These are phyloP conservation scores for Ictidomys tridecemlineatus DNA, from an alignment of 2,113 vertebrate genomes.

Conservation along the genomic window DNA sequence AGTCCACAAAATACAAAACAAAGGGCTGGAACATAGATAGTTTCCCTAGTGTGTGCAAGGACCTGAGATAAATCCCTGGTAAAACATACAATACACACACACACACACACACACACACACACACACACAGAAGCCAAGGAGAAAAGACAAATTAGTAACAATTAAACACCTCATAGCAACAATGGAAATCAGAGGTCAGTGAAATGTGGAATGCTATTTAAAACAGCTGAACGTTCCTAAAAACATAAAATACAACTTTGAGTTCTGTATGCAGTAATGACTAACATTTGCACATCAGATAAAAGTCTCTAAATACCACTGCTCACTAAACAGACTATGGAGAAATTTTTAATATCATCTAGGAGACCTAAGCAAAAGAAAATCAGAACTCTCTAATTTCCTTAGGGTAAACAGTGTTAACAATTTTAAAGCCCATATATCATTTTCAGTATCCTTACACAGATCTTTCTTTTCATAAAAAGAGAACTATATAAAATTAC, in stretches of 20 bases:
- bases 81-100: too few relatives aligned
- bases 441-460: constrained; percentile 24
- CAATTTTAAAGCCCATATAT: constrained; percentile 1
- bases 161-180: constrained; percentile 24
- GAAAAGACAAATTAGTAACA: constrained; percentile 32
- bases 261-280: background rate
- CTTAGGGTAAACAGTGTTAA: background rate
- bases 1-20: background rate
- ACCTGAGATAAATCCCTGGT: too few relatives aligned
- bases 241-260: constrained; percentile 33
- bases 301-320: background rate
- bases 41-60: background rate
- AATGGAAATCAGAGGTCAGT: constrained; percentile 3
- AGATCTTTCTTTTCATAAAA: constrained; percentile 35
- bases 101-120: too few relatives aligned
- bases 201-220: background rate
- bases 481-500: constrained; percentile 9
- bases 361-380: background rate
- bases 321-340: background rate
- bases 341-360: background rate
- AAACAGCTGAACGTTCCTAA: constrained; percentile 11
- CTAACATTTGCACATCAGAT: background rate
- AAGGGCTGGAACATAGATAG: background rate
- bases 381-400: constrained; percentile 18
- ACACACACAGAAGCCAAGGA: background rate